A percentile compares a stretch with the other conserved stretches of the same genome.
Conservation (phyloP, 2,113 vertebrate genomes). For the Mastomys natalensis region DNA sequence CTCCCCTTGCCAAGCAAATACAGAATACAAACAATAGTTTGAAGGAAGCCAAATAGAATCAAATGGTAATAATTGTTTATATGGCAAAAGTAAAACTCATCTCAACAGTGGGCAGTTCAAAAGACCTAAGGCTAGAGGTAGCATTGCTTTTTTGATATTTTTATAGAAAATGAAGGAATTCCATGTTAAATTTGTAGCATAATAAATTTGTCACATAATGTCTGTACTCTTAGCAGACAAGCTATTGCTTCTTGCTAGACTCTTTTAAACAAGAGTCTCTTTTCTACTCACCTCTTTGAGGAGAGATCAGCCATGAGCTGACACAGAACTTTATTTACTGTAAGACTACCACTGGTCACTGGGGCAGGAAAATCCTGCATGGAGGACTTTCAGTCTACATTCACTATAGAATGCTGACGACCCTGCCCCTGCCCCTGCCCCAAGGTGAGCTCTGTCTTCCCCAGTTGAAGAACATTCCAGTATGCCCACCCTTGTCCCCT, state of each 20-base stretch:
- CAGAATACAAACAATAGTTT: neutral
- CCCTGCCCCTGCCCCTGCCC: neutral
- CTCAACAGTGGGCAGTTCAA: neutral
- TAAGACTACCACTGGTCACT: neutral
- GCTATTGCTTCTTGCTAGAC: neutral
- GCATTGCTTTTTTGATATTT: neutral
- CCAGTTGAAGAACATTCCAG: rapidly evolving
- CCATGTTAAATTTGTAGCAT: neutral
- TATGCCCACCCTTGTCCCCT: neutral
- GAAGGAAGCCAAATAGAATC: neutral
- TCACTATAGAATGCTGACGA: neutral
- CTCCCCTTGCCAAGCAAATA: neutral
- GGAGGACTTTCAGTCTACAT: neutral
- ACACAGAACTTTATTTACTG: neutral
- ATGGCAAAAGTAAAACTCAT: neutral
- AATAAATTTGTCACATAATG: neutral
- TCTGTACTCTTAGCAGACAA: neutral
- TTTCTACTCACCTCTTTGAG: neutral
- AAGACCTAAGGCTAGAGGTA: neutral
- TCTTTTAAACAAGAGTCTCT: neutral
- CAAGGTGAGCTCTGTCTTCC: rapidly evolving
- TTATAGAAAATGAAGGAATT: neutral
- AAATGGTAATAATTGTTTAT: neutral
- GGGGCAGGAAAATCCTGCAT: neutral
- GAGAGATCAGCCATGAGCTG: neutral